A percentile compares a stretch with the other conserved stretches of the same genome.
These are phyloP conservation scores for Laupala kohalensis DNA, from an alignment of 1,140 invertebrate species.

Conservation along the genomic window DNA sequence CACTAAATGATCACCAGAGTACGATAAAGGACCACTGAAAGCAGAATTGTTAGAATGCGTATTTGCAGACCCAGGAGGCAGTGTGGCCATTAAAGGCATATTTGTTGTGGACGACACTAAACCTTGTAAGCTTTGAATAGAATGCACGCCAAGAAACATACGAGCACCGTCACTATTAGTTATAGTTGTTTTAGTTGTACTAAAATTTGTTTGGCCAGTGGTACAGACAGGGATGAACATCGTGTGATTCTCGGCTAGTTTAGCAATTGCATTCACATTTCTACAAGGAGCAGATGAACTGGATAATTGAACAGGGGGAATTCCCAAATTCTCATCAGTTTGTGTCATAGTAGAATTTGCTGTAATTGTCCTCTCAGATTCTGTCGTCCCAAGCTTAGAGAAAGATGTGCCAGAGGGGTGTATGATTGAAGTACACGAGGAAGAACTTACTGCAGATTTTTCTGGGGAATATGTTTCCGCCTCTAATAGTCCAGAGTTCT, in stretches of 20 bases:
- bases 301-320: no score
- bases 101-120: background rate
- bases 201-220: background rate
- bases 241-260: background rate
- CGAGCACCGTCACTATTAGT: background rate
- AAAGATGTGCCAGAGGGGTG: background rate
- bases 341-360: background rate
- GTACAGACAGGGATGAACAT: background rate
- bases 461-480: background rate
- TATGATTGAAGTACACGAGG: background rate
- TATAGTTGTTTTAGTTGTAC: background rate
- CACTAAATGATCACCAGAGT: conserved; percentile 4
- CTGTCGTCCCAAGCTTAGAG: background rate
- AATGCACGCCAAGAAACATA: background rate
- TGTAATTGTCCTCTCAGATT: background rate
- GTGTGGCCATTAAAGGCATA: conserved; percentile 1
- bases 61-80: background rate
- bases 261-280: background rate
- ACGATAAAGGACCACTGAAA: background rate
- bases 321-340: no score
- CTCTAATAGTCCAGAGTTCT: background rate
- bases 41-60: background rate
- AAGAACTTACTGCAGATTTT: background rate
- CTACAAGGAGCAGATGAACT: background rate
- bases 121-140: background rate